These are phyloP conservation scores for Geotrypetes seraphini DNA, from an alignment of 2,797 vertebrate species.

Conservation along the genomic window DNA sequence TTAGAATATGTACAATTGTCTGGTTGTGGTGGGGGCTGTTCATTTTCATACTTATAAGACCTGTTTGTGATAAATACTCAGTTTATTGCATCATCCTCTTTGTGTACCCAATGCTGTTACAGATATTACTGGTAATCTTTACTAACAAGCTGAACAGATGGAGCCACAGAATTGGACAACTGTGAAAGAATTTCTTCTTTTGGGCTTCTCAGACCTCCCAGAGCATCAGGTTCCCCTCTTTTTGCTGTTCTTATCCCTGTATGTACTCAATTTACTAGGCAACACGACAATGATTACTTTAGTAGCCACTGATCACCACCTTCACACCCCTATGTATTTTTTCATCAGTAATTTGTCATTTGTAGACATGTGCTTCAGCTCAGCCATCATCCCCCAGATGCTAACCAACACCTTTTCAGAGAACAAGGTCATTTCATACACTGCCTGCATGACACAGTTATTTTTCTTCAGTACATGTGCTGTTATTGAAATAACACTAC, in stretches of 20 bases:
- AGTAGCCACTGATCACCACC: constrained; percentile 5
- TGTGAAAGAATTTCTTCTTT: constrained; percentile 26
- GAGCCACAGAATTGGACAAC: constrained; percentile 10
- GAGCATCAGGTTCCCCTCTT: constrained; percentile 20
- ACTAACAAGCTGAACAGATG: not conserved
- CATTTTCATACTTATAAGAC: too few species aligned
- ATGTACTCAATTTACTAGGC: constrained; percentile 20
- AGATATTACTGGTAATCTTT: too few species aligned
- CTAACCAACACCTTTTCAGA: constrained; percentile 24
- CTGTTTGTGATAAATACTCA: too few species aligned
- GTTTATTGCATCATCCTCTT: too few species aligned
- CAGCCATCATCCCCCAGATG: constrained; percentile 27
- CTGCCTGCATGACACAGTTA: constrained; percentile 24
- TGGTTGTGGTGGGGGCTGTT: too few species aligned
- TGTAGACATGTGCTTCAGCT: constrained; percentile 30
- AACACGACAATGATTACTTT: constrained; percentile 22
- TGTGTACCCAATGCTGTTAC: too few species aligned
- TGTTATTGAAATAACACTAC: constrained; percentile 27
- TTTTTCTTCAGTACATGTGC: constrained; percentile 33
- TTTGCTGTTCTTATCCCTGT: constrained; percentile 31
- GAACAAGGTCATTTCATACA: constrained; percentile 23
- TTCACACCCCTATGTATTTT: constrained; percentile 33
- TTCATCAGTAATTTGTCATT: constrained; percentile 30
- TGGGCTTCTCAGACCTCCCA: constrained; percentile 22
- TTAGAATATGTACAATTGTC: too few species aligned